Evolutionary conservation across 2,113 vertebrate species (phyloP).

Genomic region (Sphaerodactylus townsendi): DNA sequence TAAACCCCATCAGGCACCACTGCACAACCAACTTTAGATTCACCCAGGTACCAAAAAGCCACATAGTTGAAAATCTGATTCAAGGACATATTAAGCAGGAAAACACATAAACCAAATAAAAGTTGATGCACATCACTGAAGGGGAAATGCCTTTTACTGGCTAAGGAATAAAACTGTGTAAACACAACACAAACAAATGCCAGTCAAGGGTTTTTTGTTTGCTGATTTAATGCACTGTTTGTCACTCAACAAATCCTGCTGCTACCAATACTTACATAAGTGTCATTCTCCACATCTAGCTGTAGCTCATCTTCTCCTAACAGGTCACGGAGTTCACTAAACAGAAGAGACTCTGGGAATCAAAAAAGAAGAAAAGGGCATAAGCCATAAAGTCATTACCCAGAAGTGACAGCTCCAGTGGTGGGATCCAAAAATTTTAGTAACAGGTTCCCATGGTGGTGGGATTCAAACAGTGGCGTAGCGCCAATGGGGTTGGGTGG

Average conservation of each 20-base stretch:
- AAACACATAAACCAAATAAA: neutral
- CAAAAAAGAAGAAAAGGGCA: neutral
- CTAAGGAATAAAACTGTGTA: neutral
- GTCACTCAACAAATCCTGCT: neutral
- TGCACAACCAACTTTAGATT: no score
- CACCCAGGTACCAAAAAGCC: no score
- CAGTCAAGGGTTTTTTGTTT: neutral
- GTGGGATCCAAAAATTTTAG: no score
- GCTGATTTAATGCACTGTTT: neutral
- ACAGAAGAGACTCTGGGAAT: constrained; percentile 83
- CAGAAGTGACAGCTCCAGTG: no score
- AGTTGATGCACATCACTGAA: neutral
- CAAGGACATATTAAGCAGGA: neutral
- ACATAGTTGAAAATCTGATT: no score
- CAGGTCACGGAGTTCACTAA: constrained; percentile 85
- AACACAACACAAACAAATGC: neutral
- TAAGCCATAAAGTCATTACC: neutral
- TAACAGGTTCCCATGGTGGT: no score
- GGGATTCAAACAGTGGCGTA: no score
- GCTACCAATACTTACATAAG: constrained; percentile 77
- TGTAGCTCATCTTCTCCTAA: constrained; percentile 79
- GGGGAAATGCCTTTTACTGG: neutral
- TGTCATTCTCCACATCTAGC: constrained; percentile 65
- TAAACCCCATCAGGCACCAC: no score
- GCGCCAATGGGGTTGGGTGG: no score